phyloP scores from a whole-genome alignment of 2,113 vertebrate species.

The Oostethus manadensis region DNA sequence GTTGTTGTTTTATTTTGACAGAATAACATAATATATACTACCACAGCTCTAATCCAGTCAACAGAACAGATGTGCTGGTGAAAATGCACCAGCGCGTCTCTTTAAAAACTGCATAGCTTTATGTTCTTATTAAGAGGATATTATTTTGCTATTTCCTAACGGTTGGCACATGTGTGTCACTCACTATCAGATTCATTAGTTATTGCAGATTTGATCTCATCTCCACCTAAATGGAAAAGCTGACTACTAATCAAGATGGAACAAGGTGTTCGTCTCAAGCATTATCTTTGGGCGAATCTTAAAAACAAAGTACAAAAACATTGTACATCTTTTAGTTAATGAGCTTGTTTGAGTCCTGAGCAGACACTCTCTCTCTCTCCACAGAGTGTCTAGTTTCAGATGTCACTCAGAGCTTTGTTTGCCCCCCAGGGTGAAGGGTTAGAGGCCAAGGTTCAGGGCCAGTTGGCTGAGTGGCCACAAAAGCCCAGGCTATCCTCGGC shows the following conservation, averaged over 20 bases:
- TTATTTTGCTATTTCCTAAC: slow-evolving; percentile 37
- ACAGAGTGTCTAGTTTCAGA: slow-evolving; percentile 72
- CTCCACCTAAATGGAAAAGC: slow-evolving; percentile 40
- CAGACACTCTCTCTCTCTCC: slow-evolving; percentile 72
- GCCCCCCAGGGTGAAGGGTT: slow-evolving; percentile 71
- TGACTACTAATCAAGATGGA: slow-evolving; percentile 48
- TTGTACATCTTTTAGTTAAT: slow-evolving; percentile 71
- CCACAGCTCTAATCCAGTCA: slow-evolving; percentile 34
- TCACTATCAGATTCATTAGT: slow-evolving; percentile 48
- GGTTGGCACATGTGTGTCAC: slow-evolving; percentile 33
- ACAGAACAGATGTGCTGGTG: slow-evolving; percentile 23
- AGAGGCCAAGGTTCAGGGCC: slow-evolving; percentile 74
- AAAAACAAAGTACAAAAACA: slow-evolving; percentile 47
- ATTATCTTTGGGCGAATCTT: slow-evolving; percentile 48
- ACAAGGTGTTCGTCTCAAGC: slow-evolving; percentile 44
- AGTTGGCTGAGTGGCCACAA: slow-evolving; percentile 73
- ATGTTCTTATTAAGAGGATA: slow-evolving; percentile 45
- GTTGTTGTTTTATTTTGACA: slow-evolving; percentile 71
- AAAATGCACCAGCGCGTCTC: slow-evolving; percentile 38
- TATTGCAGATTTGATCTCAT: slow-evolving; percentile 42
- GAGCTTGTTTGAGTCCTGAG: slow-evolving; percentile 71
- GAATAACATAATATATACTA: slow-evolving; percentile 27
- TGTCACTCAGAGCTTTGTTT: slow-evolving; percentile 77
- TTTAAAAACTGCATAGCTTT: slow-evolving; percentile 25
- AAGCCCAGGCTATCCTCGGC: slow-evolving; percentile 64